phyloP scores from a whole-genome alignment of 2,113 vertebrate species.

The Dipodomys spectabilis region DNA sequence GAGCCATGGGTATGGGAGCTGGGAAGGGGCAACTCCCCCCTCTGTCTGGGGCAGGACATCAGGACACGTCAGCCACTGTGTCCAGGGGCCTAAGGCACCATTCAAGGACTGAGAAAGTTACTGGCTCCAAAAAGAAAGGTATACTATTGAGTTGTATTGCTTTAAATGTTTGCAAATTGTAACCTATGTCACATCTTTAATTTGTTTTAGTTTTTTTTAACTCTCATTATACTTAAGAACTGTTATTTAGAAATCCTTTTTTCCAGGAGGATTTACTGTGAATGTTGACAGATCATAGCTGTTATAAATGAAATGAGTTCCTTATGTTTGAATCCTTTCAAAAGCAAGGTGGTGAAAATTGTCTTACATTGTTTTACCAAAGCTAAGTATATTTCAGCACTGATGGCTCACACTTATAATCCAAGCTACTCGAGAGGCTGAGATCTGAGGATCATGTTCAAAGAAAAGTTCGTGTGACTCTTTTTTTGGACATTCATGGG shows the following conservation, averaged over 20 bases:
- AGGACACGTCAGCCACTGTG: neutral
- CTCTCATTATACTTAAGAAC: neutral
- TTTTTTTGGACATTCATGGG: too few species aligned
- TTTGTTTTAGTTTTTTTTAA: neutral
- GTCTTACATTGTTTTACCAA: neutral
- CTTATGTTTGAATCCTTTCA: neutral
- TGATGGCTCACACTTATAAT: too few species aligned
- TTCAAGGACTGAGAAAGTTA: neutral
- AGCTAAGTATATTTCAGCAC: neutral
- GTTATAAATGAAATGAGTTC: neutral
- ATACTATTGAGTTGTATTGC: neutral
- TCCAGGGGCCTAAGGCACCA: neutral
- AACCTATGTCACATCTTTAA: neutral
- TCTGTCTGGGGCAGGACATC: too few species aligned
- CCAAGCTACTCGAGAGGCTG: too few species aligned
- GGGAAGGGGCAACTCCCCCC: neutral
- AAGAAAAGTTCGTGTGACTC: too few species aligned
- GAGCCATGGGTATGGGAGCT: fast-evolving
- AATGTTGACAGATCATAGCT: neutral
- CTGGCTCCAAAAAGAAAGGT: neutral
- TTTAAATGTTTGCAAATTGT: neutral
- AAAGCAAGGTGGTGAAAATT: neutral
- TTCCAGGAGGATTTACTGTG: neutral
- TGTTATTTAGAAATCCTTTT: neutral
- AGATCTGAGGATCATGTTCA: too few species aligned